Evolutionary conservation across 1,140 invertebrate genomes (phyloP), one percentile per base, ranked within the genome.

Genomic region (Conopomorpha cramerella): DNA sequence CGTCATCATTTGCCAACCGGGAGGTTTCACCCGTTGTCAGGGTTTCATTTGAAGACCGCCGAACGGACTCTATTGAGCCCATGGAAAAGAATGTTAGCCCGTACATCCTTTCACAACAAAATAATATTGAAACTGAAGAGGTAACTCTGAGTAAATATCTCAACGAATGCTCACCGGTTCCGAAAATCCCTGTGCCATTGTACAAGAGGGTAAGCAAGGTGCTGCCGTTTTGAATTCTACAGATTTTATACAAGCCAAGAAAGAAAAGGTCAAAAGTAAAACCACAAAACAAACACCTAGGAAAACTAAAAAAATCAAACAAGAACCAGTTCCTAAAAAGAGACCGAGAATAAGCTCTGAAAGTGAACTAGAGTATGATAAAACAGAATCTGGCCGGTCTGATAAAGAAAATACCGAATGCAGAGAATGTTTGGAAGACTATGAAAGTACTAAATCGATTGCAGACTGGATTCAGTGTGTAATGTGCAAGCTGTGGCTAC

Each of bases 131-230:
- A 34, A 34, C 17, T 12, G 12, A 34, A 14, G 33, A 34, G 12
- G n/a, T n/a, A n/a, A 34, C 33, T 6, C 33, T 19, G 14, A 15
- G 16, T 14, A 32, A 32, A 16, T 32, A 32, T 32, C 16, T 15
- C 13, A 32, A 32, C 28, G 30, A 32, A 32, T 15, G 13, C 16
- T 32, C 30, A 32, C 30, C 30, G 12, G 16, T 32, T 13, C 30
- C 30, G 16, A 32, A 17, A 32, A 15, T 32, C 16, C 30, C 30
- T 16, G 30, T 17, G 6, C 30, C 30, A 16, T 16, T 32, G 13
- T 32, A 32, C 16, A 32, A 16, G 16, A 32, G 30, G 30, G 30
- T 15, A 32, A 32, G 30, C 30, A 32, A 32, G 13, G 13, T 32
- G 30, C 30, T 16, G 30, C 30, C 30, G 16, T 32, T 32, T 17